A percentile compares a stretch with the other conserved stretches of the same genome.
These are phyloP conservation scores for Chiridota heheva DNA, from an alignment of 35 echinoderm and acorn worm genomes.

Conservation along the genomic window DNA sequence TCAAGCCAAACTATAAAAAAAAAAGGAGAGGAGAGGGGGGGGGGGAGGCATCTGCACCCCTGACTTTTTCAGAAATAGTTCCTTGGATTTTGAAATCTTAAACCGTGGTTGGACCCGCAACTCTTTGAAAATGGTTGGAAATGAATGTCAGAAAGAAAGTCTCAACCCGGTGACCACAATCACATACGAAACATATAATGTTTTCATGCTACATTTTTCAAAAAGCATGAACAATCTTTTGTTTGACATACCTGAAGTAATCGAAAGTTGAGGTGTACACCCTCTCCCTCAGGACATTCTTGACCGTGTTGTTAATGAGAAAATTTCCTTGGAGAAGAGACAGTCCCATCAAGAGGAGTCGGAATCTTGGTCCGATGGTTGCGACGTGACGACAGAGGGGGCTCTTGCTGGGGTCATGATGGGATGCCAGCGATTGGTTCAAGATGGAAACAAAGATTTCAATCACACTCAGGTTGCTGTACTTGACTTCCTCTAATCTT, in stretches of 20 bases:
- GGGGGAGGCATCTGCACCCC: no score
- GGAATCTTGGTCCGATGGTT: conserved; percentile 72
- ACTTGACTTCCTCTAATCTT: conserved; percentile 78
- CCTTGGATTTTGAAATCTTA: no score
- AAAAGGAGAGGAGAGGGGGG: no score
- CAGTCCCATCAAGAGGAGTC: conserved; percentile 81
- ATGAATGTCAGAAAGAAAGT: no score
- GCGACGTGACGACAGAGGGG: conserved; percentile 77
- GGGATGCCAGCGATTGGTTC: conserved; percentile 76
- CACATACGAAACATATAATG: no score
- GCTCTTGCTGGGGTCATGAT: conserved; percentile 60
- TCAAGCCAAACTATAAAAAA: no score
- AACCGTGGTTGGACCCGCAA: no score
- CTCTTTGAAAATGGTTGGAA: no score
- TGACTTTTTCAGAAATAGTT: no score
- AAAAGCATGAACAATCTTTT: no score
- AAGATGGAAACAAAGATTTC: conserved; percentile 82
- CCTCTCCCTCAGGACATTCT: conserved; percentile 90
- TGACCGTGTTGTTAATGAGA: conserved; percentile 56
- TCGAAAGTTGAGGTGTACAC: conserved; percentile 93
- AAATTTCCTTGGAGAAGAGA: conserved; percentile 88
- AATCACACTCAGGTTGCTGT: conserved; percentile 77
- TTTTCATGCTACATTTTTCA: no score
- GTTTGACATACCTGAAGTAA: conserved; percentile 93
- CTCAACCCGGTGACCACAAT: no score